Conservation (phyloP, 1,140 invertebrate species). For the Heterodera carotae region DNA sequence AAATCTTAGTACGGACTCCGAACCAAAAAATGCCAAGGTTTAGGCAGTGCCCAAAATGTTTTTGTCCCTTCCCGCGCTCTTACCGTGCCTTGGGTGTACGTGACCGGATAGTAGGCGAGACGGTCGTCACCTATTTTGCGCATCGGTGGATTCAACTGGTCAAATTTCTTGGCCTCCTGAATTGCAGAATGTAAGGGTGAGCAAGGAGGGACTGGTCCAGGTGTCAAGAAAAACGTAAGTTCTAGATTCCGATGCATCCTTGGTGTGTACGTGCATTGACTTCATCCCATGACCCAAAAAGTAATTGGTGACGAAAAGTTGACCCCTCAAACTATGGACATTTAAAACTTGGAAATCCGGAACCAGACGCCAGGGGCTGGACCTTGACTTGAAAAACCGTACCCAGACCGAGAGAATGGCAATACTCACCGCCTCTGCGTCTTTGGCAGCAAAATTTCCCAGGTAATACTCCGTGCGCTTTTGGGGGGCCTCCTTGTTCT, state of each 20-base stretch:
- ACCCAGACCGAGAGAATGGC: background rate
- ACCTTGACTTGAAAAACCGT: too few species aligned
- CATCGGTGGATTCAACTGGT: conserved; percentile 66
- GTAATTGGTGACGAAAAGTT: too few species aligned
- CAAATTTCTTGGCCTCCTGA: conserved; percentile 45
- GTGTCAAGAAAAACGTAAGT: too few species aligned
- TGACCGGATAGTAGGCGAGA: conserved; percentile 73
- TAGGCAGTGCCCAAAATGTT: background rate
- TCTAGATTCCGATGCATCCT: too few species aligned
- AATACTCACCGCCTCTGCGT: conserved; percentile 27
- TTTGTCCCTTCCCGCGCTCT: background rate
- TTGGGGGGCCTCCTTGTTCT: conserved; percentile 76
- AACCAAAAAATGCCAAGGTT: too few species aligned
- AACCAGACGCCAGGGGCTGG: too few species aligned
- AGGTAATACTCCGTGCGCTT: conserved; percentile 47
- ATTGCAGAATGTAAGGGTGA: conserved; percentile 3
- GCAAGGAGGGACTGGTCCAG: background rate
- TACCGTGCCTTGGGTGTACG: conserved; percentile 31
- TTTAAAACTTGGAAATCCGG: too few species aligned
- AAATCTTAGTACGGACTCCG: too few species aligned
- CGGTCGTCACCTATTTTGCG: conserved; percentile 83
- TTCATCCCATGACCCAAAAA: too few species aligned
- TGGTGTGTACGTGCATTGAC: too few species aligned
- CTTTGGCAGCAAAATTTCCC: conserved; percentile 31
- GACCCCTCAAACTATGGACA: too few species aligned